phyloP scores from a whole-genome alignment of 2,797 vertebrate genomes.

The Steatocranus sp. region DNA sequence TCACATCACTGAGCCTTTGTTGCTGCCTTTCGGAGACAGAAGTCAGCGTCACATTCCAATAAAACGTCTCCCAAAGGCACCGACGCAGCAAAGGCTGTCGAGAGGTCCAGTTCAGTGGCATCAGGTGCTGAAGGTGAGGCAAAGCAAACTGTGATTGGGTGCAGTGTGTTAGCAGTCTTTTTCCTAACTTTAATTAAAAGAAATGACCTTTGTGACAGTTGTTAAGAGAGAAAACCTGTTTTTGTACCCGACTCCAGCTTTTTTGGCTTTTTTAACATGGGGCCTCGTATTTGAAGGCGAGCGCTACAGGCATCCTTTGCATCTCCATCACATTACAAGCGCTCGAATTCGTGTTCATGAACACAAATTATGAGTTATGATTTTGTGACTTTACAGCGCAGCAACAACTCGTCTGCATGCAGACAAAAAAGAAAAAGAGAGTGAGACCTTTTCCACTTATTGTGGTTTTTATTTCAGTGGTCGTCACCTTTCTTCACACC shows the following conservation, averaged over 20 bases:
- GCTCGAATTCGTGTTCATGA: not conserved
- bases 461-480: not conserved
- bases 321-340: not conserved
- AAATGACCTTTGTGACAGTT: not conserved
- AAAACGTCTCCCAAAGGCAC: not conserved
- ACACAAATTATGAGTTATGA: not conserved
- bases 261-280: not conserved
- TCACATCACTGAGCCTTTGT: not conserved
- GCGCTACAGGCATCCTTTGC: rapidly evolving
- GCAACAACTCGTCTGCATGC: not conserved
- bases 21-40: not conserved
- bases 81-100: not conserved
- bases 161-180: not conserved
- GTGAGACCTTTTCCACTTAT: not conserved
- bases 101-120: not conserved
- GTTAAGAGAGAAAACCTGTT: not conserved
- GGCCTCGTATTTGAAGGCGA: not conserved
- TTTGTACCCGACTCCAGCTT: not conserved
- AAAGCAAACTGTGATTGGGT: not conserved
- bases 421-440: not conserved
- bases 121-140: not conserved
- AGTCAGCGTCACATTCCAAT: not conserved
- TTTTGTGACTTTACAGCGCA: not conserved
- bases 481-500: not conserved
- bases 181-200: not conserved